Conservation (phyloP, 1,140 invertebrate genomes). For the Holcopasites calliopsidis region DNA sequence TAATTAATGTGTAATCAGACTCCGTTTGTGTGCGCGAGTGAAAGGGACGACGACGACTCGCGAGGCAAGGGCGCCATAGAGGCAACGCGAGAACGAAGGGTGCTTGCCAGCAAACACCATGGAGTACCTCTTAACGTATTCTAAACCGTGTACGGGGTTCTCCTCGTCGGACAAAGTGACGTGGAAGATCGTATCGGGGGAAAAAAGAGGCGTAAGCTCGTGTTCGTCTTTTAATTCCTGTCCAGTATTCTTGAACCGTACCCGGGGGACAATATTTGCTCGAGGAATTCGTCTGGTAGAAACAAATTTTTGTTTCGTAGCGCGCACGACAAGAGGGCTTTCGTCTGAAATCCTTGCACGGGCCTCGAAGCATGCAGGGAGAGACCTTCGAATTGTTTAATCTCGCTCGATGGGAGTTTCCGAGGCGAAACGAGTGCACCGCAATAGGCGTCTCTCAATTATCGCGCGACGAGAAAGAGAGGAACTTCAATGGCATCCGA, state of each 20-base stretch:
- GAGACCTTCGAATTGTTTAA: neutral
- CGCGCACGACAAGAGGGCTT: neutral
- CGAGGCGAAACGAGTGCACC: slow-evolving; percentile 44
- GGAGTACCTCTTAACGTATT: slow-evolving; percentile 70
- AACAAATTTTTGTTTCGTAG: slow-evolving; percentile 7
- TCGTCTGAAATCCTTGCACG: neutral
- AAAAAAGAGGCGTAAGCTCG: slow-evolving; percentile 9
- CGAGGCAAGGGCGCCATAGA: slow-evolving; percentile 66
- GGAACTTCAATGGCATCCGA: slow-evolving; percentile 73
- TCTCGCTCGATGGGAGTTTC: neutral
- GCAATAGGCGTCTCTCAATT: slow-evolving; percentile 60
- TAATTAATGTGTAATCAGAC: slow-evolving; percentile 78
- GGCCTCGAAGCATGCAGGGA: neutral
- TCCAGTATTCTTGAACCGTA: neutral
- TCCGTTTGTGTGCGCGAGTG: slow-evolving; percentile 66
- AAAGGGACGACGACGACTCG: slow-evolving; percentile 63
- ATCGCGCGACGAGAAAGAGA: slow-evolving; percentile 60
- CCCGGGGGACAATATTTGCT: neutral
- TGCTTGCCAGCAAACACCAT: slow-evolving; percentile 75
- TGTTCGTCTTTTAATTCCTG: slow-evolving; percentile 32
- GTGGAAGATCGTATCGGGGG: slow-evolving; percentile 53
- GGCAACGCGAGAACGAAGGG: slow-evolving; percentile 68
- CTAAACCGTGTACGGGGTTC: slow-evolving; percentile 62
- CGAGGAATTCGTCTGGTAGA: neutral
- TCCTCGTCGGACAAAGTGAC: slow-evolving; percentile 51